Evolutionary conservation across 2,888 invertebrate genomes (phyloP).

Genomic region (Altica lythri): DNA sequence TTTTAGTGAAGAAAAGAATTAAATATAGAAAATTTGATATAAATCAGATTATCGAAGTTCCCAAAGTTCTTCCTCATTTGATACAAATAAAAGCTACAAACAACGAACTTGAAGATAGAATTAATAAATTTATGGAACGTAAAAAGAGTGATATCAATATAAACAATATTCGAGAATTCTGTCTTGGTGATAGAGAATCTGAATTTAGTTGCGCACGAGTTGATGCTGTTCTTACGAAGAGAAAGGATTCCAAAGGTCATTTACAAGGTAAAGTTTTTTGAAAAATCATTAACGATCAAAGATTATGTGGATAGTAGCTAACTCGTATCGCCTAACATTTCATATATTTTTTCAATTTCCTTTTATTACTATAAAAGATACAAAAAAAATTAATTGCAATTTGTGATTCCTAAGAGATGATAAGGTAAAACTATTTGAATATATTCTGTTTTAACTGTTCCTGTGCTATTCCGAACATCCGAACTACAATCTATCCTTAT

Average conservation of each 20-base stretch:
- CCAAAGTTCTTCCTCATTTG: slow-evolving; percentile 57
- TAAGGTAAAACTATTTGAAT: too few species aligned
- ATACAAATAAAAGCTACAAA: slow-evolving; percentile 73
- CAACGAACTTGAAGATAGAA: slow-evolving; percentile 70
- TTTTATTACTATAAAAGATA: too few species aligned
- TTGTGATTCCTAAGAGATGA: too few species aligned
- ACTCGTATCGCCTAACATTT: too few species aligned
- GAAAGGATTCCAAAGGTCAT: slow-evolving; percentile 78
- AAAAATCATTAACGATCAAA: too few species aligned
- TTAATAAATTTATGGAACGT: slow-evolving; percentile 73
- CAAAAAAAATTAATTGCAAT: too few species aligned
- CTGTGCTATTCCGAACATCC: too few species aligned
- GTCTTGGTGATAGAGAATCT: slow-evolving; percentile 57
- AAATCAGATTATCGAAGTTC: slow-evolving; percentile 47
- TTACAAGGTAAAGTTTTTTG: slow-evolving; percentile 79
- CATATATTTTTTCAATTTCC: too few species aligned
- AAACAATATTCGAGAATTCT: slow-evolving; percentile 77
- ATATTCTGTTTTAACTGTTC: too few species aligned
- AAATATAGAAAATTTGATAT: slow-evolving; percentile 41
- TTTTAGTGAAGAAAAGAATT: slow-evolving; percentile 20
- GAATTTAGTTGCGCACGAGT: slow-evolving; percentile 75
- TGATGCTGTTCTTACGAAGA: slow-evolving; percentile 71
- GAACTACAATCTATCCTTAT: too few species aligned
- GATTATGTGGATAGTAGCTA: too few species aligned
- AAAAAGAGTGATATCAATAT: slow-evolving; percentile 77